Evolutionary conservation across 1,140 invertebrate genomes (phyloP).

Genomic region (Mizuhopecten yessoensis): DNA sequence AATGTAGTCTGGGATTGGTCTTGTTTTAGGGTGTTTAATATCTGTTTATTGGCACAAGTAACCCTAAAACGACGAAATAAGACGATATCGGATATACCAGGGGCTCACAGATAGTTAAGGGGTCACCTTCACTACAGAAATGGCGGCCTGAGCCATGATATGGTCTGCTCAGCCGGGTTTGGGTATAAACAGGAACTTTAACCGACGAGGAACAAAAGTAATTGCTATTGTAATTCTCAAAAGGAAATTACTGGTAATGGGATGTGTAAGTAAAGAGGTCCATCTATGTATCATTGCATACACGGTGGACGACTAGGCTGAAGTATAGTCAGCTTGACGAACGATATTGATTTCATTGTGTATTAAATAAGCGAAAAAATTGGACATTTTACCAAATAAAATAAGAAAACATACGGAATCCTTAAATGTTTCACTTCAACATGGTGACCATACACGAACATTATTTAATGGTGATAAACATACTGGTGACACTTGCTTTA

Average conservation of each 20-base stretch:
- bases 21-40: background rate
- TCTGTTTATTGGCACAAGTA: slow-evolving; percentile 14
- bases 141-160: background rate
- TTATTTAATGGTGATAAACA: background rate
- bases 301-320: background rate
- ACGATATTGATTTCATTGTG: background rate
- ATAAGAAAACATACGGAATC: background rate
- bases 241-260: slow-evolving; percentile 6
- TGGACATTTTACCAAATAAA: background rate
- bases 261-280: slow-evolving; percentile 33
- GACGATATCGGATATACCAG: background rate
- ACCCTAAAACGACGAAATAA: background rate
- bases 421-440: background rate
- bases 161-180: background rate
- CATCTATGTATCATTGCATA: background rate
- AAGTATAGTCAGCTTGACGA: background rate
- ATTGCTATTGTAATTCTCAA: slow-evolving; percentile 21
- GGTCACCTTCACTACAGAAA: slow-evolving; percentile 15
- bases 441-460: background rate
- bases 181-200: slow-evolving; percentile 18
- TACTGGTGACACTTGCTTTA: background rate
- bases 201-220: background rate
- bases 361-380: background rate
- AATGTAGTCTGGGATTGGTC: background rate
- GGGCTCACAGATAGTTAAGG: background rate